Evolutionary conservation across 1,140 invertebrate genomes (phyloP).

Genomic region (Heliconius himera): DNA sequence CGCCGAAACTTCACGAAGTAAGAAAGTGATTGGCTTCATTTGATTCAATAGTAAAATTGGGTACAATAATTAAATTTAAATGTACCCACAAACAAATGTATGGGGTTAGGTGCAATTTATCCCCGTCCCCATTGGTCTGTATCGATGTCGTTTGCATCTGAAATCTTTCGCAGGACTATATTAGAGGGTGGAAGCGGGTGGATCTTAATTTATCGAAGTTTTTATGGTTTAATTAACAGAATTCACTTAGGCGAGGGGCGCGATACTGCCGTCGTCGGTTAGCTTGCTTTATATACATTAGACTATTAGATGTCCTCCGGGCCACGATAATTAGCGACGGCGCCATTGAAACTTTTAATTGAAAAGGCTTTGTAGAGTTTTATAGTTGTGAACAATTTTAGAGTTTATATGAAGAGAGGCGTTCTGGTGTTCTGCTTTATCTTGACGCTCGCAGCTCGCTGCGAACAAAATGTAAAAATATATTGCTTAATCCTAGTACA

Average conservation of each 20-base stretch:
- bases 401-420: constrained; percentile 52
- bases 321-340: constrained; percentile 70
- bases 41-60: constrained; percentile 22
- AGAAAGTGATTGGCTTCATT: constrained; percentile 54
- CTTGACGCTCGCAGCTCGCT: constrained; percentile 49
- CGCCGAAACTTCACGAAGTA: constrained; percentile 52
- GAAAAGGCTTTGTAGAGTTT: constrained; percentile 79
- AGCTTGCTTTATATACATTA: constrained; percentile 65
- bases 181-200: constrained; percentile 80
- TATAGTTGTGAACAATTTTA: constrained; percentile 74
- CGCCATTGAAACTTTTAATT: constrained; percentile 80
- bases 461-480: constrained; percentile 23
- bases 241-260: constrained; percentile 78
- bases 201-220: constrained; percentile 83
- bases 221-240: constrained; percentile 84
- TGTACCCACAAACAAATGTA: constrained; percentile 67
- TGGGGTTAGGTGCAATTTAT: constrained; percentile 60
- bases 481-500: constrained; percentile 26
- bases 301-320: constrained; percentile 68
- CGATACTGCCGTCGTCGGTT: constrained; percentile 59
- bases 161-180: constrained; percentile 76
- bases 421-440: constrained; percentile 42
- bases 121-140: constrained; percentile 58
- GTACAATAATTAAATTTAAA: constrained; percentile 67
- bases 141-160: constrained; percentile 78